phyloP scores from a whole-genome alignment of 2,888 invertebrate species.

The Osedax frankpressi region DNA sequence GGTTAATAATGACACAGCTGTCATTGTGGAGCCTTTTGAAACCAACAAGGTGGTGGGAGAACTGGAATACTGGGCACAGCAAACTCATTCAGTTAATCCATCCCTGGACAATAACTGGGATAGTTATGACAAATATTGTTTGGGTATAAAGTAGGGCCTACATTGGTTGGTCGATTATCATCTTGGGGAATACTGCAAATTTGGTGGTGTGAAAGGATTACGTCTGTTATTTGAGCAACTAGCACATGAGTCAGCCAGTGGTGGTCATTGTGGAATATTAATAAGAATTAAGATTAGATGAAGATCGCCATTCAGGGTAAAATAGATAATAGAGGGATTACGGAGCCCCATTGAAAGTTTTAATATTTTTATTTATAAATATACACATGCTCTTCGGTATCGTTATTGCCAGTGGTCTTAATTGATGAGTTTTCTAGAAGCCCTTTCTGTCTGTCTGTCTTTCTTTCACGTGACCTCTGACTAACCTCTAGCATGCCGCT shows the following conservation, averaged over 20 bases:
- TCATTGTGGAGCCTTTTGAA: slow-evolving; percentile 9
- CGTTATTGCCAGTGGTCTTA: slow-evolving; percentile 2
- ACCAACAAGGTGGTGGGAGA: slow-evolving; percentile 4
- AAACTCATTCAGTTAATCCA: neutral
- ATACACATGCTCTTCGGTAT: neutral
- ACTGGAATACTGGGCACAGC: neutral
- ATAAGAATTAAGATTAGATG: neutral
- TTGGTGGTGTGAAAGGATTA: neutral
- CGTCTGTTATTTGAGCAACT: neutral
- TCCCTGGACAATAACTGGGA: neutral
- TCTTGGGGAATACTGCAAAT: too few relatives aligned
- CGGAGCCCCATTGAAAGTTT: neutral
- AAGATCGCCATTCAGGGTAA: neutral
- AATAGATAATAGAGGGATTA: neutral
- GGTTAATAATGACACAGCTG: neutral
- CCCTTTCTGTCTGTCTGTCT: neutral
- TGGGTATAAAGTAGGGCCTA: too few relatives aligned
- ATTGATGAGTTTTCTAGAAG: neutral
- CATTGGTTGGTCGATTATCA: too few relatives aligned
- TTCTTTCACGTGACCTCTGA: neutral
- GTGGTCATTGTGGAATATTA: neutral
- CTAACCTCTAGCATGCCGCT: neutral
- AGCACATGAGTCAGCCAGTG: neutral
- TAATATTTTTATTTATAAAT: neutral
- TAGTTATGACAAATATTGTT: too few relatives aligned